Evolutionary conservation across 2,888 invertebrate species (phyloP), one percentile per base, ranked within the genome.

Genomic region (Serripes groenlandicus): DNA sequence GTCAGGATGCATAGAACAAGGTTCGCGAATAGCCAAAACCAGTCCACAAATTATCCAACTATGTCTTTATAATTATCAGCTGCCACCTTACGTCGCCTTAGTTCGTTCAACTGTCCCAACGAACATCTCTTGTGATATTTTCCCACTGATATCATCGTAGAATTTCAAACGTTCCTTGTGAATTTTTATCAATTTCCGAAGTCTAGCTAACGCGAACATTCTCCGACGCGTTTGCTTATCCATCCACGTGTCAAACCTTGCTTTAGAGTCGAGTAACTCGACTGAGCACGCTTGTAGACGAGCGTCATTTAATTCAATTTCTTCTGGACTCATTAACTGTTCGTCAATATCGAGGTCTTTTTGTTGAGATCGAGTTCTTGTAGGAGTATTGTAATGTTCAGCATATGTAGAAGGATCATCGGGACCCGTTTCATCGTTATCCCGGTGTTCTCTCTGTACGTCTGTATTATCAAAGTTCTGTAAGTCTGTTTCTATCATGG

Each of bases 171-270:
- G 34, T 7, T 60, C 30, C 30, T 37, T 62, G 21, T 54, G 74
- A 69, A 26, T 69, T 62, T 60, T 60, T 35, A 74, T 68, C 35
- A 79, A 37, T 34, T 68, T 74, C 52, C 64, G 54, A 11, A 69
- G 30, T 18, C 69, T 37, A 3, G 69, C 35, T 28, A 79, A 23
- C 5, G 78, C 78, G 23, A 74, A 74, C 78, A 79, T 79, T 54
- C 78, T n/a, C 34, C 78, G n/a, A 28, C 49, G 58, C 5, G 74
- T 79, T 35, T 74, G 30, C 4, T 18, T 62, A 23, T 74, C 74
- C 18, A 30, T 34, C 78, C 78, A 79, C 4, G 49, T 56, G 34
- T 62, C 78, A 32, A 68, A 74, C 3, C 74, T 23, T 52, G 37
- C 60, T 34, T 30, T 42, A 21, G 74, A 74, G 23, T 56, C 52